Evolutionary conservation across 2,888 invertebrate genomes (phyloP).

Genomic region (Amphiduros pacificus): DNA sequence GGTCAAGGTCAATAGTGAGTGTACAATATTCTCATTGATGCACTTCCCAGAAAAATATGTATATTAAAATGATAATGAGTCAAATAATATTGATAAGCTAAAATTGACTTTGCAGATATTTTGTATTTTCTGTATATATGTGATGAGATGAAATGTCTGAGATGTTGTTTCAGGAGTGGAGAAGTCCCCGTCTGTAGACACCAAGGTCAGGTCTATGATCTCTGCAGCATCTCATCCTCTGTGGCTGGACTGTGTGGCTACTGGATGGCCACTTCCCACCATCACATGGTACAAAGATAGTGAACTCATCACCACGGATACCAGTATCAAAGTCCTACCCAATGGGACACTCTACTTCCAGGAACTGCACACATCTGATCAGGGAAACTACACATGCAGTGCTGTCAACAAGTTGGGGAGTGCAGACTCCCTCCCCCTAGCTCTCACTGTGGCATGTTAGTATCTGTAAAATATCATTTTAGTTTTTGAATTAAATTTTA

Average conservation of each 20-base stretch:
- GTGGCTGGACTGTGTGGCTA: slow-evolving; percentile 38
- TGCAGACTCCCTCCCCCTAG: slow-evolving; percentile 30
- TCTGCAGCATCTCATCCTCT: slow-evolving; percentile 32
- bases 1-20: slow-evolving; percentile 3
- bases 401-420: slow-evolving; percentile 39
- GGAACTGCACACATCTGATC: slow-evolving; percentile 28
- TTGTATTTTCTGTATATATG: no score
- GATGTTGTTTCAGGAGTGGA: no score
- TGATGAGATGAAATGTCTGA: no score
- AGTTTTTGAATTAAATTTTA: neutral
- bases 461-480: neutral
- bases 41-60: no score
- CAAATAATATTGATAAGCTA: no score
- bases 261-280: slow-evolving; percentile 38
- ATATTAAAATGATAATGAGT: no score
- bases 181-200: no score
- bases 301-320: slow-evolving; percentile 26
- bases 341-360: slow-evolving; percentile 41
- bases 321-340: slow-evolving; percentile 23
- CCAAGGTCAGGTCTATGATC: no score
- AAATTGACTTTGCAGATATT: no score
- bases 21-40: no score
- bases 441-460: slow-evolving; percentile 44
- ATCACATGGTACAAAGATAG: slow-evolving; percentile 40
- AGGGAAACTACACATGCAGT: slow-evolving; percentile 42